Evolutionary conservation across 2,888 invertebrate genomes (phyloP).

Genomic region (Pheosia tremula): DNA sequence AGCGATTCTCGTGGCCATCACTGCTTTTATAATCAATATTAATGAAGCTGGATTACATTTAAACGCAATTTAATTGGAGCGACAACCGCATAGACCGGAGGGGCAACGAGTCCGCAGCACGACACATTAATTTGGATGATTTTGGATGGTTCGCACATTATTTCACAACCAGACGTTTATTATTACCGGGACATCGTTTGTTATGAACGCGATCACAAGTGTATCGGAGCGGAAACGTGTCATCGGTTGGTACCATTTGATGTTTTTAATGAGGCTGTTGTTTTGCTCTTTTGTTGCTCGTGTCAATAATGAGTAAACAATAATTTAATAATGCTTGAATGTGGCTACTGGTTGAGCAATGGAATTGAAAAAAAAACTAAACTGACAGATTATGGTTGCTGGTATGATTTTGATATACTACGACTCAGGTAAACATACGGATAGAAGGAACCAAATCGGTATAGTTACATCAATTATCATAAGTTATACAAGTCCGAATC

Average conservation of each 20-base stretch:
- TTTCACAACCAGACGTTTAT: not conserved
- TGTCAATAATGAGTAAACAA: too few relatives aligned
- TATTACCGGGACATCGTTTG: not conserved
- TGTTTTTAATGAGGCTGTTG: not conserved
- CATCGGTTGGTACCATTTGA: constrained; percentile 4
- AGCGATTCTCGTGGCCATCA: too few relatives aligned
- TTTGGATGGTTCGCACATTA: not conserved
- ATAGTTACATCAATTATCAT: too few relatives aligned
- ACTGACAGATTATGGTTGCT: too few relatives aligned
- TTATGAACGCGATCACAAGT: not conserved
- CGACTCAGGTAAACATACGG: too few relatives aligned
- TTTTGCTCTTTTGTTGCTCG: not conserved
- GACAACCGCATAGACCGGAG: constrained; percentile 16
- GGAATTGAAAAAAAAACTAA: too few relatives aligned
- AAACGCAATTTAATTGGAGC: constrained; percentile 21
- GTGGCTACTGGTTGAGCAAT: too few relatives aligned
- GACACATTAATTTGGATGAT: constrained; percentile 10
- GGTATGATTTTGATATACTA: too few relatives aligned
- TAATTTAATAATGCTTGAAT: too few relatives aligned
- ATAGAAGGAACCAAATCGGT: too few relatives aligned
- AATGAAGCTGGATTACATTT: constrained; percentile 10
- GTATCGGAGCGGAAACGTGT: not conserved
- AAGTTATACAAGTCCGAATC: too few relatives aligned
- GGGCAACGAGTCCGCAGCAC: constrained; percentile 21
- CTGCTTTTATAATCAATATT: too few relatives aligned